A percentile compares a stretch with the other conserved stretches of the same genome.
Evolutionary conservation across 2,888 invertebrate genomes (phyloP).

Genomic region (Pollenia labialis): DNA sequence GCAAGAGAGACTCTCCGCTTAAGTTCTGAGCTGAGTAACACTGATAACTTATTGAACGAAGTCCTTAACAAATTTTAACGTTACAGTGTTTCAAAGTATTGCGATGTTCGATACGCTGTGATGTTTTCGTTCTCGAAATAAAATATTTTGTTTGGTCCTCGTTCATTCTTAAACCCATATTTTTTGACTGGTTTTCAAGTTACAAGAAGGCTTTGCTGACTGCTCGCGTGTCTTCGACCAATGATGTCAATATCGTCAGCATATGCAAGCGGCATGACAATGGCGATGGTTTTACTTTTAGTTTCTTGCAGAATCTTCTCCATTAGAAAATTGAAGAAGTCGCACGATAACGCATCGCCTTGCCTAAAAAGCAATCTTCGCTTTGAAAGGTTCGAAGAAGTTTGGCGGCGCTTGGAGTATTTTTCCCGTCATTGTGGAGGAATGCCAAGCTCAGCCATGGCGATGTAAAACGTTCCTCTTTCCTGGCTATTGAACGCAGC

Average conservation of each 20-base stretch:
- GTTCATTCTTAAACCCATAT: neutral
- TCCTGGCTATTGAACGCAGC: neutral
- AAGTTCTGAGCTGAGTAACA: neutral
- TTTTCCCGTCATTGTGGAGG: neutral
- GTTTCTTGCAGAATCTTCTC: neutral
- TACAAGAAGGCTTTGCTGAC: neutral
- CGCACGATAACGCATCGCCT: neutral
- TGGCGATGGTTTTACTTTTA: neutral
- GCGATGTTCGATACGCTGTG: neutral
- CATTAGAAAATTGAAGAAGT: neutral
- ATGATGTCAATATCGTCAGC: too few relatives aligned
- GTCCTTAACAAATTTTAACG: neutral
- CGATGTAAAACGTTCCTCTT: constrained; percentile 1
- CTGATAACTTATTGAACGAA: neutral
- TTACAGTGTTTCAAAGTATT: neutral
- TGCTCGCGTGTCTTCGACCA: neutral
- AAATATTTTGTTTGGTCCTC: neutral
- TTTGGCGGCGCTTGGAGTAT: neutral
- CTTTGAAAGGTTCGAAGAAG: neutral
- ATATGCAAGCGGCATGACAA: neutral
- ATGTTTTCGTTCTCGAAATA: neutral
- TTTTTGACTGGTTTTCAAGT: neutral
- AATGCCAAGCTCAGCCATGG: constrained; percentile 2
- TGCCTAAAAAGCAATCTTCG: neutral
- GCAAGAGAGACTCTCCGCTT: neutral